phyloP scores from a whole-genome alignment of 2,113 vertebrate genomes.

The Piliocolobus tephrosceles region DNA sequence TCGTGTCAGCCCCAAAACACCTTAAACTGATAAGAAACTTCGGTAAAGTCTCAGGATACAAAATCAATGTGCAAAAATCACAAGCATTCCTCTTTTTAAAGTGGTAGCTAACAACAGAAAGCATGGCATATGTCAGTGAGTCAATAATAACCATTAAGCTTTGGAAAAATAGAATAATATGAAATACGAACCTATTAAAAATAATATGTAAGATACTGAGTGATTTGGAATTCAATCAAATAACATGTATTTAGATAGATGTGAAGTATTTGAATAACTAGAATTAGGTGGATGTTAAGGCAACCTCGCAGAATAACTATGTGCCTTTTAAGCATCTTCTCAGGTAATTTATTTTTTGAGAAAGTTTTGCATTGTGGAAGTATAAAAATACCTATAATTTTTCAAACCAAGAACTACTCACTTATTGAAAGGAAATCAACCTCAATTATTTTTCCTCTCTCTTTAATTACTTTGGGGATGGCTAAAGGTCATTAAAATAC shows the following conservation, averaged over 20 bases:
- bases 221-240: not conserved
- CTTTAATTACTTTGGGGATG: slow-evolving; percentile 47
- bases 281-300: not conserved
- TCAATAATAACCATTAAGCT: not conserved
- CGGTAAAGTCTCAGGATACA: too few species aligned
- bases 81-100: not conserved
- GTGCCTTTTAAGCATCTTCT: slow-evolving; percentile 5
- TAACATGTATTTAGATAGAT: not conserved
- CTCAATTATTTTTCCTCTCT: slow-evolving; percentile 7
- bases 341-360: slow-evolving; percentile 1
- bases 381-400: not conserved
- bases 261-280: not conserved
- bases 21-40: too few species aligned
- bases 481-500: slow-evolving; percentile 58
- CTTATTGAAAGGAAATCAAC: slow-evolving; percentile 54
- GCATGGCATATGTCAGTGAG: not conserved
- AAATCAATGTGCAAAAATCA: too few species aligned
- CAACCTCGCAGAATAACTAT: not conserved
- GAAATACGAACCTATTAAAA: not conserved
- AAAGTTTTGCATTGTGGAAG: not conserved
- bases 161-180: not conserved
- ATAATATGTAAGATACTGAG: not conserved
- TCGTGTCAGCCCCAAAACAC: too few species aligned
- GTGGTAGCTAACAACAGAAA: not conserved
- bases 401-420: slow-evolving; percentile 48